Evolutionary conservation across 2,797 vertebrate genomes (phyloP).

Genomic region (Cryptoblepharus egeriae): DNA sequence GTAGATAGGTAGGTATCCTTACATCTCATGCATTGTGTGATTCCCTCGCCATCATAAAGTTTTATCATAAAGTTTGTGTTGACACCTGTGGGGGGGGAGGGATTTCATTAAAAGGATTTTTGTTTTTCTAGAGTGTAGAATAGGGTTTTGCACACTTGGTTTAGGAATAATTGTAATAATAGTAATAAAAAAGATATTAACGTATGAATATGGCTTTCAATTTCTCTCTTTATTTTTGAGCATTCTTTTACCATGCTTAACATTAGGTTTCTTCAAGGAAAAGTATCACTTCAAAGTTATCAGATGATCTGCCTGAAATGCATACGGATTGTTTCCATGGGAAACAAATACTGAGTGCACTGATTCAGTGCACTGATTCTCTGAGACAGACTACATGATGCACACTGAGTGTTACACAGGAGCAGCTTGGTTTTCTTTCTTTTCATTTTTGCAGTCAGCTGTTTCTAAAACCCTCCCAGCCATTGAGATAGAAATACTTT

Average conservation of each 20-base stretch:
- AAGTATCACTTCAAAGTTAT: not conserved
- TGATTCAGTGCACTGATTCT: not conserved
- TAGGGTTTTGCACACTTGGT: no score
- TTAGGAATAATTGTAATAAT: no score
- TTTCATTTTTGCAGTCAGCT: not conserved
- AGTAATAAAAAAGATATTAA: no score
- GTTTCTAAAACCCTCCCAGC: not conserved
- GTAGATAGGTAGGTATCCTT: no score
- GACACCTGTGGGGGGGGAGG: no score
- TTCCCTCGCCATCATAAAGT: no score
- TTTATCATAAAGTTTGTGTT: no score
- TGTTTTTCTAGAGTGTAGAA: no score
- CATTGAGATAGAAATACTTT: slow-evolving; percentile 2
- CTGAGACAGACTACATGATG: not conserved
- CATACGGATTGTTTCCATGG: not conserved
- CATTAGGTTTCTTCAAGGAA: not conserved
- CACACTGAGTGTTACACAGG: not conserved
- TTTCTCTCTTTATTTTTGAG: not conserved
- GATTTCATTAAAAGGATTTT: no score
- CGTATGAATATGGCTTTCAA: not conserved
- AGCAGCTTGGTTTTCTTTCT: not conserved
- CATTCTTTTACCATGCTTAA: not conserved
- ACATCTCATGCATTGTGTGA: no score
- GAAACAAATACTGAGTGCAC: not conserved
- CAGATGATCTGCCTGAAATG: not conserved